Conservation (phyloP, 2,888 invertebrate species). For the Microplitis manilae region DNA sequence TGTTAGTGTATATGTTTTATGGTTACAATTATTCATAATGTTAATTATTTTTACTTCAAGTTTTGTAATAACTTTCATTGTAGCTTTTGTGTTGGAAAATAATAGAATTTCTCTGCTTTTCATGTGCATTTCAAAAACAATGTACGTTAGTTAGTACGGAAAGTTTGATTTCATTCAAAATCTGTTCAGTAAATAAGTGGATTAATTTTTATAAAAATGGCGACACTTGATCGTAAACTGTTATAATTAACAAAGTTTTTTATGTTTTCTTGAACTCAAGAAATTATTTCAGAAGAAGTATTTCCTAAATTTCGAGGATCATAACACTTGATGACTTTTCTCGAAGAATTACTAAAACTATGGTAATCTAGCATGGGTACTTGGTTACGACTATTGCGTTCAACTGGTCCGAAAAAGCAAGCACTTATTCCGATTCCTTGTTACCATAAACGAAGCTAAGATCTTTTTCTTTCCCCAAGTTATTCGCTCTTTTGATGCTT, state of each 20-base stretch:
- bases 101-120: constrained; percentile 44
- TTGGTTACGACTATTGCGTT: background rate
- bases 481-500: constrained; percentile 50
- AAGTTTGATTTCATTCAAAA: background rate
- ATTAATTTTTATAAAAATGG: background rate
- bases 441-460: constrained; percentile 50
- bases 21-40: no score
- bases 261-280: constrained; percentile 3
- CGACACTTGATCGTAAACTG: background rate
- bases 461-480: constrained; percentile 44
- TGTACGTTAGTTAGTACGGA: constrained; percentile 6
- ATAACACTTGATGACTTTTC: constrained; percentile 21
- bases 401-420: constrained; percentile 33
- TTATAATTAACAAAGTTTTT: background rate
- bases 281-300: background rate
- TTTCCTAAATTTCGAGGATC: background rate
- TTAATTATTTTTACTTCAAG: no score
- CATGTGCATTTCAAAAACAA: constrained; percentile 50
- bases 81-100: constrained; percentile 47
- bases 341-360: constrained; percentile 7
- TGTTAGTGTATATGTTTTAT: constrained; percentile 50
- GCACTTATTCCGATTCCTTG: constrained; percentile 53
- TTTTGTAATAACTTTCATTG: no score
- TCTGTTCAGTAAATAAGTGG: background rate
- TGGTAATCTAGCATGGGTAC: constrained; percentile 15